Evolutionary conservation across 2,113 vertebrate species (phyloP), one percentile per base, ranked within the genome.

Genomic region (Poicephalus gulielmi): DNA sequence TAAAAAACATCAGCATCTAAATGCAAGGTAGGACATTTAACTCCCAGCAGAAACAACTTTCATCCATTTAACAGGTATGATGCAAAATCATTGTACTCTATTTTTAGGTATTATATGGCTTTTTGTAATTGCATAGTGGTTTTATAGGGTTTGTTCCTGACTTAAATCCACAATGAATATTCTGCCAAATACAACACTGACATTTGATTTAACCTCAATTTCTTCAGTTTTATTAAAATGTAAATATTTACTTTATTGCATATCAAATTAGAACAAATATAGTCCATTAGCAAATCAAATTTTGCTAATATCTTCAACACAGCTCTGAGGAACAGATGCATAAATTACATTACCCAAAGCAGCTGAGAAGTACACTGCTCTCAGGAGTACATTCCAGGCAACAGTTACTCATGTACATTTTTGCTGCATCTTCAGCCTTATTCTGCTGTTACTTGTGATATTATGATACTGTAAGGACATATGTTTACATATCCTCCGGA

Each of bases 241-340:
- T 68, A 95, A 96, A 83, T 83, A 88, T 90, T 92, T 77, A 83
- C 85, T 85, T 85, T 67, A 60, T n/a, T 90, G 89, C 62, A 69
- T 49, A 59, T 31, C 70, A 93, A 90, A 89, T 83, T 63, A 91
- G 52, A 92, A 41, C 39, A 92, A 89, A 92, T 78, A 62, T 1
- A 86, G 39, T 28, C 33, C 39, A 94, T 95, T 92, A 94, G 76
- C 88, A 96, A 97, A 75, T 88, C 71, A 96, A 78, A 94, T 94
- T 86, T 92, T 96, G 83, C 47, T 83, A 63, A 1, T 83, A 81
- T 88, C 66, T 94, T 94, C 68, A 59, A 53, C 64, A 81, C 10
- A 63, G 83, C 71, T 81, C 71, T 71, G 64, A 90, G 83, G 55
- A 96, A 73, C 82, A 90, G 67, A 85, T 84, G 90, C 33, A 55